Evolutionary conservation across 92 coral and sea anemone species (phyloP).

Genomic region (Epizoanthus ramosus): DNA sequence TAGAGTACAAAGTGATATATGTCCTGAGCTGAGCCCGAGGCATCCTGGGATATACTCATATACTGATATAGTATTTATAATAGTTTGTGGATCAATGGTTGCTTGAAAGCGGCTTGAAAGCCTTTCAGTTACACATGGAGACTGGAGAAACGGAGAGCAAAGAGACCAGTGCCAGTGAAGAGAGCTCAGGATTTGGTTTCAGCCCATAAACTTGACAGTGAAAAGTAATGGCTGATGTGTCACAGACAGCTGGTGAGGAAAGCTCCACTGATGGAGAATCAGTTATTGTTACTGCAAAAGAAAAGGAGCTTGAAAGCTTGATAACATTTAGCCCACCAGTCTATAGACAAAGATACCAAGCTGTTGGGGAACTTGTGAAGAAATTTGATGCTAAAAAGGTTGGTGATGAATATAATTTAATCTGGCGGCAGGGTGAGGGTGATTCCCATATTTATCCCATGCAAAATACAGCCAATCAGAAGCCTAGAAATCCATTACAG

Average conservation of each 20-base stretch:
- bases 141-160: too few relatives aligned
- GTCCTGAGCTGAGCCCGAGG: too few relatives aligned
- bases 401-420: neutral
- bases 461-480: neutral
- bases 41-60: too few relatives aligned
- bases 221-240: neutral
- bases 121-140: too few relatives aligned
- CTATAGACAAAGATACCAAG: conserved; percentile 85
- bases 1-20: too few relatives aligned
- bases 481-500: neutral
- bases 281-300: conserved; percentile 37
- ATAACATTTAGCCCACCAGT: conserved; percentile 87
- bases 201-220: too few relatives aligned
- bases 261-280: neutral
- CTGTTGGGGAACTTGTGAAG: conserved; percentile 76
- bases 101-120: neutral
- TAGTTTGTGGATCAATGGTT: neutral
- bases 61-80: too few relatives aligned
- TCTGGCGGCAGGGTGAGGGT: too few relatives aligned
- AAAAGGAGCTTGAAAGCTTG: conserved; percentile 37
- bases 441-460: neutral
- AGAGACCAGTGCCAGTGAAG: too few relatives aligned
- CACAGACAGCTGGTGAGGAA: neutral
- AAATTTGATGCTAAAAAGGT: conserved; percentile 87
- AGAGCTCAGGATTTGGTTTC: too few relatives aligned